Percentiles rank a stretch among this genome's conserved stretches.
phyloP scores from a whole-genome alignment of 2,113 vertebrate genomes.

The Taurulus bubalis region DNA sequence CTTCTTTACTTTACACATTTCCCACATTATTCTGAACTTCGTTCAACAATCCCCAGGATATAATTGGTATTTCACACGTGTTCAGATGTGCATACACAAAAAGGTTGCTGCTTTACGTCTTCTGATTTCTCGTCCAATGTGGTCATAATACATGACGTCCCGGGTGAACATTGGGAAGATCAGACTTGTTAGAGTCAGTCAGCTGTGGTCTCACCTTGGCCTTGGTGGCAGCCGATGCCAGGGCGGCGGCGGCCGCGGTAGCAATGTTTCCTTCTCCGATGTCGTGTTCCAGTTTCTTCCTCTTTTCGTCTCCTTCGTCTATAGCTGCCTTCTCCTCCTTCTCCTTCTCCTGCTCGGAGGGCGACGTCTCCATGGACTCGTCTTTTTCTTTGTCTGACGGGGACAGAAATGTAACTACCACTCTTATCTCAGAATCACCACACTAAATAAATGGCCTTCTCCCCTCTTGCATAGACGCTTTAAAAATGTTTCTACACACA shows the following conservation, averaged over 20 bases:
- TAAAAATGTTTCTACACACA: neutral
- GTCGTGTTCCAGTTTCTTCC: slow-evolving; percentile 92
- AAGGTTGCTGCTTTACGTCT: too few species aligned
- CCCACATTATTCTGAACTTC: neutral
- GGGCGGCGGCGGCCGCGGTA: slow-evolving; percentile 95
- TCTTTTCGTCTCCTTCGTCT: slow-evolving; percentile 87
- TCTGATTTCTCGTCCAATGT: too few species aligned
- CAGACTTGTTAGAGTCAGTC: too few species aligned
- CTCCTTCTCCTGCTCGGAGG: slow-evolving; percentile 89
- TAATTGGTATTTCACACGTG: too few species aligned
- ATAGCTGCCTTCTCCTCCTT: slow-evolving; percentile 88
- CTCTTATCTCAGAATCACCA: too few species aligned
- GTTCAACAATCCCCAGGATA: neutral
- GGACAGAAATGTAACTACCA: neutral
- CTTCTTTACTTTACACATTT: neutral
- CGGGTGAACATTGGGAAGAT: too few species aligned
- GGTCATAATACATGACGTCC: too few species aligned
- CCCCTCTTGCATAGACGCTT: neutral
- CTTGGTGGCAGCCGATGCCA: slow-evolving; percentile 98
- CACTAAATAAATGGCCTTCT: neutral
- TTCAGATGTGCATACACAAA: too few species aligned
- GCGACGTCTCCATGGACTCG: slow-evolving; percentile 81
- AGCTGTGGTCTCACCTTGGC: slow-evolving; percentile 89
- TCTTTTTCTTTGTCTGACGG: slow-evolving; percentile 82
- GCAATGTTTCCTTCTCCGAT: slow-evolving; percentile 96